These are phyloP conservation scores for Luscinia megarhynchos DNA, from an alignment of 2,797 vertebrate species.

Conservation along the genomic window DNA sequence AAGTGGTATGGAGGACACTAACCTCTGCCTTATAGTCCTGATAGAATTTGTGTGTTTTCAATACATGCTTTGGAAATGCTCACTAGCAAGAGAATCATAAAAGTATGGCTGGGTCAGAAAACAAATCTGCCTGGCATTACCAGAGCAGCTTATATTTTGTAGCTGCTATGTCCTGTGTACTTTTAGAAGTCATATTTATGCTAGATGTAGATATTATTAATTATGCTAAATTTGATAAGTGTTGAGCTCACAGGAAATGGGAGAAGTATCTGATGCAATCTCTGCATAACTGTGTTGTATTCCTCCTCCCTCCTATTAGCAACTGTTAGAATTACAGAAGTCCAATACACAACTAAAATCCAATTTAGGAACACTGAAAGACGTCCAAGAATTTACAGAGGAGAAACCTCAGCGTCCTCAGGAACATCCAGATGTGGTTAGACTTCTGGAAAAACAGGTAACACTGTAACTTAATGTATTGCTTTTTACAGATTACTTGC, in stretches of 20 bases:
- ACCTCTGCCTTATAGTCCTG: not conserved
- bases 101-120: not conserved
- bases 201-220: not conserved
- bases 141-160: not conserved
- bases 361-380: constrained; percentile 79
- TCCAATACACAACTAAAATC: constrained; percentile 75
- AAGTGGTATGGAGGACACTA: not conserved
- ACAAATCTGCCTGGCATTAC: accelerated
- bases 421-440: constrained; percentile 81
- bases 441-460: constrained; percentile 88
- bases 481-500: not conserved
- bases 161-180: not conserved
- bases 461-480: not conserved
- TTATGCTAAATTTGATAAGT: not conserved
- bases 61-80: not conserved
- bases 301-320: constrained; percentile 55
- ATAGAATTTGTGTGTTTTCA: not conserved
- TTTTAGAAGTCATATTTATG: not conserved
- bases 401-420: constrained; percentile 73
- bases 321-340: constrained; percentile 78
- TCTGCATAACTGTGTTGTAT: not conserved
- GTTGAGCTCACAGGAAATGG: not conserved
- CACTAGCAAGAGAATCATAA: not conserved
- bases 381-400: constrained; percentile 78
- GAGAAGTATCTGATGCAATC: not conserved